A percentile compares a stretch with the other conserved stretches of the same genome.
phyloP scores from a whole-genome alignment of 2,797 vertebrate species.

The Iguana delicatissima region DNA sequence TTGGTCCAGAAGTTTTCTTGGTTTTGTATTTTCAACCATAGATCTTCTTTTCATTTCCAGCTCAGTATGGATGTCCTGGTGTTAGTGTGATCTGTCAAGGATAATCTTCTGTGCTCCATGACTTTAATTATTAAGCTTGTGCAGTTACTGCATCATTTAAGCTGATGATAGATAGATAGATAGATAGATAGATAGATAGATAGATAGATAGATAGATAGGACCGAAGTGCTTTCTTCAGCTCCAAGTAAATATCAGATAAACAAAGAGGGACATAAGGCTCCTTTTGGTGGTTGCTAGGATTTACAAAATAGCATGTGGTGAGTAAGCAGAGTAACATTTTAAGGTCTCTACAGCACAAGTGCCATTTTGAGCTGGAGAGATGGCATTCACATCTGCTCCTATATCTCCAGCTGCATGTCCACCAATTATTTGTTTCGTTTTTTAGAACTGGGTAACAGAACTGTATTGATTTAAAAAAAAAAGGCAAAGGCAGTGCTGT shows the following conservation, averaged over 20 bases:
- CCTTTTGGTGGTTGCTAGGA: fast-evolving
- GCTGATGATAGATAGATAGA: neutral
- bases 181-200: no score
- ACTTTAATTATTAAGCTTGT: neutral
- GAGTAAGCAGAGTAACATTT: slow-evolving; percentile 21
- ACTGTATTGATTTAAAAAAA: neutral
- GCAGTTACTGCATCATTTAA: neutral
- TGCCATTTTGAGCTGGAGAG: neutral
- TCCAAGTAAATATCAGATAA: neutral
- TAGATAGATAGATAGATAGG: neutral
- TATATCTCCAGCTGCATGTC: neutral
- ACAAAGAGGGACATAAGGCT: neutral
- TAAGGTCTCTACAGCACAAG: neutral
- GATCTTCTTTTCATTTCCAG: slow-evolving; percentile 1
- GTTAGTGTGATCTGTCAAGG: neutral
- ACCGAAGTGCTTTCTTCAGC: neutral
- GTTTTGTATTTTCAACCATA: neutral
- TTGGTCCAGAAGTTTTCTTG: neutral
- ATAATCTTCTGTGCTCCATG: neutral
- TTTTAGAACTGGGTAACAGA: neutral
- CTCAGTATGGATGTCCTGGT: neutral
- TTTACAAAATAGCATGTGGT: fast-evolving
- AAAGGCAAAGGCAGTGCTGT: neutral
- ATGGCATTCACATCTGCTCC: neutral
- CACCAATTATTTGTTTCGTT: neutral